Evolutionary conservation across 2,888 invertebrate species (phyloP), one percentile per base, ranked within the genome.

Genomic region (Pasiphila rectangulata): DNA sequence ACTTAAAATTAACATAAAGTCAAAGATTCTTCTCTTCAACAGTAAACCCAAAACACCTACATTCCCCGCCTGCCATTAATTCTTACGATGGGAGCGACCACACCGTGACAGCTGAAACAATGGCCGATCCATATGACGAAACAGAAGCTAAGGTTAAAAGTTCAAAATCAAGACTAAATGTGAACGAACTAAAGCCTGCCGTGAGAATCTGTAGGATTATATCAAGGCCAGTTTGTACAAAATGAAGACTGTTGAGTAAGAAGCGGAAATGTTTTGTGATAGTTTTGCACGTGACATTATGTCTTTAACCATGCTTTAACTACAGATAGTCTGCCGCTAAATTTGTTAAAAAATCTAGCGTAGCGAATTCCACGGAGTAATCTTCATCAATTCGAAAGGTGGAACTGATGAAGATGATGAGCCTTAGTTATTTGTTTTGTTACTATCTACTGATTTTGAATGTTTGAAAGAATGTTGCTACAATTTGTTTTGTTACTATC

Each of bases 241-340:
- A 38, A 44, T 21, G 47, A 42, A 47, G 46, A 48, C 47, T 38
- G 30, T 39, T 54, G 39, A 58, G 56, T 57, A 68, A 65, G 77
- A 79, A 79, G 74, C 75, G 75, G 71, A 75, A 76, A 72, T 67
- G 64, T 65, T 63, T 64, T 60, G 62, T 65, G 61, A 61, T 67
- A 59, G 56, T 50, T 13, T 46, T 46, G 56, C 65, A 77, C 75
- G 79, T 79, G 76, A 75, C 63, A 70, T 72, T 68, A 68, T 5
- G 10, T 27, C n/a, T n/a, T n/a, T n/a, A n/a, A n/a, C n/a, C n/a
- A n/a, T n/a, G n/a, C n/a, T n/a, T n/a, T n/a, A n/a, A n/a, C n/a
- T n/a, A n/a, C n/a, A n/a, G n/a, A n/a, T n/a, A n/a, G n/a, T n/a
- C n/a, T n/a, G n/a, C n/a, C n/a, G n/a, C n/a, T n/a, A n/a, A n/a